A percentile compares a stretch with the other conserved stretches of the same genome.
Conservation (phyloP, 92 coral and sea anemone species). For the Porites lobata region DNA sequence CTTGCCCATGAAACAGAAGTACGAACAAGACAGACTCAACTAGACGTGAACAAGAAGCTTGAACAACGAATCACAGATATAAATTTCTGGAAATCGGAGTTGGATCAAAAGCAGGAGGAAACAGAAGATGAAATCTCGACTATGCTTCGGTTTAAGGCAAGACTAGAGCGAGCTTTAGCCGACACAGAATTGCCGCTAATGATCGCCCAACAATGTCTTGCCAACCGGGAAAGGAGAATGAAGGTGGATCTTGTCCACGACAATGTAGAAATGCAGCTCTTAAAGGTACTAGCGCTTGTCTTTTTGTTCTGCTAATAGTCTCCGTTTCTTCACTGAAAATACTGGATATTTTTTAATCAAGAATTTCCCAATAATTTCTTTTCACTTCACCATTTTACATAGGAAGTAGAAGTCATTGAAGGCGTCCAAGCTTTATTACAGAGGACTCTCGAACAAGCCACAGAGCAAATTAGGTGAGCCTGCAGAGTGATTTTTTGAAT, state of each 20-base stretch:
- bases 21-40: constrained; percentile 88
- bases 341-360: background rate
- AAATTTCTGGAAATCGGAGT: constrained; percentile 94
- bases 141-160: constrained; percentile 84
- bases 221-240: constrained; percentile 87
- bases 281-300: constrained; percentile 69
- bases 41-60: constrained; percentile 95
- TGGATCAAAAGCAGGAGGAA: constrained; percentile 90
- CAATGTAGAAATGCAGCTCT: constrained; percentile 95
- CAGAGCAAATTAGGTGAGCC: constrained; percentile 92
- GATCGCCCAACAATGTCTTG: constrained; percentile 95
- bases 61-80: constrained; percentile 93
- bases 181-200: constrained; percentile 93
- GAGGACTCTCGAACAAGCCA: constrained; percentile 97
- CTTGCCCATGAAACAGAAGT: constrained; percentile 94
- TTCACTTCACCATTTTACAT: background rate
- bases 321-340: background rate
- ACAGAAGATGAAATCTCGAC: constrained; percentile 83
- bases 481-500: background rate
- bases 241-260: constrained; percentile 97
- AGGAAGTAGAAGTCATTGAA: constrained; percentile 97
- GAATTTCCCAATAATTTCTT: background rate
- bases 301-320: background rate
- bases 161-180: constrained; percentile 87
- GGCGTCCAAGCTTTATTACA: constrained; percentile 93